Evolutionary conservation across 2,888 invertebrate genomes (phyloP).

Genomic region (Ochropacha duplaris): DNA sequence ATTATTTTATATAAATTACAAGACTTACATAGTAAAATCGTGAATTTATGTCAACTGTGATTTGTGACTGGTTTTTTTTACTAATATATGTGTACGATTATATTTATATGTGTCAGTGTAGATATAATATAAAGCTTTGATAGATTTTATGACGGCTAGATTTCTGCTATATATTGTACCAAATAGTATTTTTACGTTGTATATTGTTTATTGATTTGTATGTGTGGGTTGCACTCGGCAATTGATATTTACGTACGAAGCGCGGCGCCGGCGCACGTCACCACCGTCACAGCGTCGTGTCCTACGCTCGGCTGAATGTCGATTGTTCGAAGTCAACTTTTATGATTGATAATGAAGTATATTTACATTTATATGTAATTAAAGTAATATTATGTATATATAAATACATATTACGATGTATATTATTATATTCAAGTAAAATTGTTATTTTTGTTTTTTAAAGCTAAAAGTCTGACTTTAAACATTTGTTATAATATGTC

Average conservation of each 20-base stretch:
- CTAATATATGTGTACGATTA: constrained; percentile 75
- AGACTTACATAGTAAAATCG: constrained; percentile 77
- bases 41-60: constrained; percentile 83
- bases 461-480: constrained; percentile 82
- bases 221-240: constrained; percentile 46
- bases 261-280: too few species aligned
- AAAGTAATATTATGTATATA: constrained; percentile 79
- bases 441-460: constrained; percentile 76
- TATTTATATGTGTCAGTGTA: constrained; percentile 73
- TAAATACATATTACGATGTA: constrained; percentile 80
- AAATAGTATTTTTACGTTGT: constrained; percentile 83
- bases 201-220: constrained; percentile 76
- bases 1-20: constrained; percentile 72
- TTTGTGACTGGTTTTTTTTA: constrained; percentile 82
- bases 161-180: constrained; percentile 81
- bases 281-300: constrained; percentile 23
- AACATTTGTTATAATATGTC: constrained; percentile 70
- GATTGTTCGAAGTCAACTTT: constrained; percentile 41
- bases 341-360: constrained; percentile 70
- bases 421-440: constrained; percentile 78
- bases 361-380: constrained; percentile 76
- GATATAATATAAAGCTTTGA: constrained; percentile 71
- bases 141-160: constrained; percentile 79
- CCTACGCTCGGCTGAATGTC: constrained; percentile 15
- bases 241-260: too few species aligned